Evolutionary conservation across 2,113 vertebrate genomes (phyloP).

Genomic region (Varanus komodoensis): DNA sequence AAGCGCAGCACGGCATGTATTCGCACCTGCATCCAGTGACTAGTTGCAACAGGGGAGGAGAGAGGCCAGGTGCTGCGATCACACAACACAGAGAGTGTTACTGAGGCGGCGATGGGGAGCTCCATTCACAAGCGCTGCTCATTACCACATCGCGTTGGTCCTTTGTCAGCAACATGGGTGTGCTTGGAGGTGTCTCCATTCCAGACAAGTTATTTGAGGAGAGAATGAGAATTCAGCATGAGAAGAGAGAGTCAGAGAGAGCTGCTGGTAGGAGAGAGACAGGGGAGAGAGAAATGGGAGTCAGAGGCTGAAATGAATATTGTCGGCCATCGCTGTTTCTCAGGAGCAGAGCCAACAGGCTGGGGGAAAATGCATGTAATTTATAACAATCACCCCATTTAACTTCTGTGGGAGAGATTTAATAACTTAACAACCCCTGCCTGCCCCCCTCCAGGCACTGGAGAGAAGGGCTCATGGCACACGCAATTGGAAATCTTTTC

Average conservation of each 20-base stretch:
- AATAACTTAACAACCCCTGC: slow-evolving; percentile 60
- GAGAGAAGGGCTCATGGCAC: slow-evolving; percentile 58
- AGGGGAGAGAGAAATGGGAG: slow-evolving; percentile 28
- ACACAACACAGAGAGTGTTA: background rate
- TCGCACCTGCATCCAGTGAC: too few species aligned
- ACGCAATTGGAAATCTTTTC: slow-evolving; percentile 63
- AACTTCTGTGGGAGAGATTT: slow-evolving; percentile 68
- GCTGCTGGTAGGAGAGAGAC: too few species aligned
- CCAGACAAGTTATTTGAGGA: background rate
- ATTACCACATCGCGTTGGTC: background rate
- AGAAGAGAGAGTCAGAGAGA: background rate
- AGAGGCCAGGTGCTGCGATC: background rate
- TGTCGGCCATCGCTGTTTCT: slow-evolving; percentile 66
- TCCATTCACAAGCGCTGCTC: background rate
- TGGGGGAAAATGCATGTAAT: slow-evolving; percentile 63
- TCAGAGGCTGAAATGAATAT: background rate
- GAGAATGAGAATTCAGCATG: background rate
- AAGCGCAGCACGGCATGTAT: background rate
- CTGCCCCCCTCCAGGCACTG: slow-evolving; percentile 45
- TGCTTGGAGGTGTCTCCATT: background rate
- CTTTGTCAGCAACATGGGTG: fast-evolving
- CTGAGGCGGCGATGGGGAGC: too few species aligned
- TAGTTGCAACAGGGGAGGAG: background rate
- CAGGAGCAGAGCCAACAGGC: slow-evolving; percentile 29
- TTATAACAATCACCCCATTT: slow-evolving; percentile 66